Base-by-base conservation (phyloP, 2,113 vertebrate genomes). In the Odobenus rosmarus region DNA sequence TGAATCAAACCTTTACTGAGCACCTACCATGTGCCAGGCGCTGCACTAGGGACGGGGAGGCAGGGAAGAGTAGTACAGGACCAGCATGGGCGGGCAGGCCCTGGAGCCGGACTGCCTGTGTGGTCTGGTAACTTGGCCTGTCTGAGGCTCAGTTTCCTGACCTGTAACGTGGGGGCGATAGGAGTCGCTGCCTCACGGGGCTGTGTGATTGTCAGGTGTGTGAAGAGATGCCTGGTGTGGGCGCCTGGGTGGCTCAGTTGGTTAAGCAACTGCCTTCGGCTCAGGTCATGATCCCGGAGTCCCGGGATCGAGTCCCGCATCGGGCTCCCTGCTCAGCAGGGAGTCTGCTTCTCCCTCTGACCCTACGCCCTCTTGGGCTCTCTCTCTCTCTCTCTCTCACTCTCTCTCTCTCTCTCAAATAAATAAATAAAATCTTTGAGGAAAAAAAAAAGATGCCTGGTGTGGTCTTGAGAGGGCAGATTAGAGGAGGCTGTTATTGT, bases 401-500 rank as follows among this genome's bases (percentile, higher is more conserved):
- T 39, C 39, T 39, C 39, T 39, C 39, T 39, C 39, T 39, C 39
- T 39, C 39, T 39, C 39, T 39, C 39, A 39, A 39, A 39, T 39
- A 39, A 39, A 39, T 39, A 39, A 39, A 39, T 39, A 39, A 39
- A 39, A 39, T 39, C 39, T 39, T 39, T 39, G 39, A 39, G 4
- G 4, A 39, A 39, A 39, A 39, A 39, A 39, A 71, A 6, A 39
- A 91, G 55, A 33, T 31, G 49, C 72, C n/a, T 39, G 12, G 18
- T 64, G 39, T 26, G 23, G 1, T 57, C 2, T 0, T 26, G 11
- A 12, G 23, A 69, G 77, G 33, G 6, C 39, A 24, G 0, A 0
- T 26, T 18, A 57, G 77, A 93, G 79, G 46, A 72, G 79, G 15
- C 61, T 49, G 0, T 59, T 91, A 7, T 3, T 28, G 16, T 36